A percentile compares a stretch with the other conserved stretches of the same genome.
These are phyloP conservation scores for Bombus haemorrhoidalis DNA, from an alignment of 1,140 invertebrate species.

Conservation along the genomic window DNA sequence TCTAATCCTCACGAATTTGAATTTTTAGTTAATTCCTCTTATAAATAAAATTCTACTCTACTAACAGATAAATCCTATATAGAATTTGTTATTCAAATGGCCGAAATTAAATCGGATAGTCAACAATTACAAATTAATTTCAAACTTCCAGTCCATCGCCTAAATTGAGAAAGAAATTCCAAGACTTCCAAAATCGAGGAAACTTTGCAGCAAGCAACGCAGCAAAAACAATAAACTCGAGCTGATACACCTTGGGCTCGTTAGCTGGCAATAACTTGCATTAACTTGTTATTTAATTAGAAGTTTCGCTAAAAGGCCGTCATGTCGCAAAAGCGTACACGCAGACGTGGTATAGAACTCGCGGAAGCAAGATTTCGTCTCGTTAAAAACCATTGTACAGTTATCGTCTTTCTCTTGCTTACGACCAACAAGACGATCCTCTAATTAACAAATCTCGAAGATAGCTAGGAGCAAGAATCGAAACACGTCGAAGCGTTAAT, in stretches of 20 bases:
- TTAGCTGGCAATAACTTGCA: slow-evolving; percentile 27
- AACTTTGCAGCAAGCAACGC: neutral
- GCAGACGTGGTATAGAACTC: neutral
- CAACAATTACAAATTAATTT: too few species aligned
- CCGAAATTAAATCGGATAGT: too few species aligned
- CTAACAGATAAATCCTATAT: too few species aligned
- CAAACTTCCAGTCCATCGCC: neutral
- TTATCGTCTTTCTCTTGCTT: neutral
- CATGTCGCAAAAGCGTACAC: neutral
- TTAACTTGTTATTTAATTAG: slow-evolving; percentile 39
- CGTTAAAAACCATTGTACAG: slow-evolving; percentile 27
- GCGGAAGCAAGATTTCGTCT: neutral
- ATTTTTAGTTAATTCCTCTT: too few species aligned
- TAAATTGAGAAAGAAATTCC: neutral
- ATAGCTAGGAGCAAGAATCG: neutral
- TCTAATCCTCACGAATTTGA: too few species aligned
- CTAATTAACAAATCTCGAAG: slow-evolving; percentile 26
- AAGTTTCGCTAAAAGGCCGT: slow-evolving; percentile 14
- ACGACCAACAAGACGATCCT: neutral
- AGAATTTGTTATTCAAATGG: too few species aligned
- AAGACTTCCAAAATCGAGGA: neutral
- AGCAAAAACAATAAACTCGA: slow-evolving; percentile 19
- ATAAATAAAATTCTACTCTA: too few species aligned
- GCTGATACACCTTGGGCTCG: slow-evolving; percentile 8
- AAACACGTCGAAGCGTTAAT: neutral